Conservation (phyloP, 1,140 invertebrate species). For the Aphelinus certus region DNA sequence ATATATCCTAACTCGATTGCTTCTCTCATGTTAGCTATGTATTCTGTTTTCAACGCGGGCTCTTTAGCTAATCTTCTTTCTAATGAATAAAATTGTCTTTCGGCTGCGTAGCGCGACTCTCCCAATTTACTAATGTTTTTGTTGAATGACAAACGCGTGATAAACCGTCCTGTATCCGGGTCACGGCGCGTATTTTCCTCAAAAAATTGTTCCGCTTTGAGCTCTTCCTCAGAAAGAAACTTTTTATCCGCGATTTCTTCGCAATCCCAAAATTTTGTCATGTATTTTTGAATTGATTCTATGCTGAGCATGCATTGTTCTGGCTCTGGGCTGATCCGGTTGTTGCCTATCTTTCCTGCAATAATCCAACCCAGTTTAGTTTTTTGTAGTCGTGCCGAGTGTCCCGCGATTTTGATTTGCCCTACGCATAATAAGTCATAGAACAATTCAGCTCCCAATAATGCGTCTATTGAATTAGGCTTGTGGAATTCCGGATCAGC, state of each 20-base stretch:
- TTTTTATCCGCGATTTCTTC: background rate
- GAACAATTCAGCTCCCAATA: background rate
- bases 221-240: too few relatives aligned
- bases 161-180: too few relatives aligned
- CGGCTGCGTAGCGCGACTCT: background rate
- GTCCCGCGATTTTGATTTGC: background rate
- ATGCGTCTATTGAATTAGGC: background rate
- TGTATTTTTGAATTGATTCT: background rate
- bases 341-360: background rate
- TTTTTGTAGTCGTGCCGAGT: background rate
- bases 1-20: background rate
- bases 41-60: background rate
- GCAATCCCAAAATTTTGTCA: background rate
- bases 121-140: too few relatives aligned
- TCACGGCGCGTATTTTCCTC: too few relatives aligned
- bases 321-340: too few relatives aligned
- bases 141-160: too few relatives aligned
- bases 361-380: background rate
- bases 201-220: too few relatives aligned
- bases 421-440: background rate
- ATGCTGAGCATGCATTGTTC: background rate
- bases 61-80: background rate
- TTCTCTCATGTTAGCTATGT: background rate
- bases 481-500: slow-evolving; percentile 1
- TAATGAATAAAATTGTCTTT: background rate